These are phyloP conservation scores for Eufriesea mexicana DNA, from an alignment of 1,140 invertebrate species.

Conservation along the genomic window DNA sequence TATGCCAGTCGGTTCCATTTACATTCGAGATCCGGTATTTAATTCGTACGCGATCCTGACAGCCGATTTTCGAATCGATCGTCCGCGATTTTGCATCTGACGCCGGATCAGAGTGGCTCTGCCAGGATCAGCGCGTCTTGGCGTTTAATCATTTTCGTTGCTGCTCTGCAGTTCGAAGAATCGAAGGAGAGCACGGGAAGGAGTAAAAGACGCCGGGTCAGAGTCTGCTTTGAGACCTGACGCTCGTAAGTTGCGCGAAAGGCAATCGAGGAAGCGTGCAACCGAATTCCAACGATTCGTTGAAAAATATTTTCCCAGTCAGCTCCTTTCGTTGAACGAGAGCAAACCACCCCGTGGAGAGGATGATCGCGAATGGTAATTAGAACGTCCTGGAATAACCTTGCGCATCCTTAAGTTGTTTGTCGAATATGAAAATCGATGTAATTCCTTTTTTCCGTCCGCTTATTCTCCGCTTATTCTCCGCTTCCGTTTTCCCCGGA, in stretches of 20 bases:
- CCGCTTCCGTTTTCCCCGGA: neutral
- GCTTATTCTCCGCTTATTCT: neutral
- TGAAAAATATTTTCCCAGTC: conserved; percentile 26
- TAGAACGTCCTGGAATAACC: neutral
- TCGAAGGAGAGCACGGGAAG: conserved; percentile 14
- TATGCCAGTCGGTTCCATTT: neutral
- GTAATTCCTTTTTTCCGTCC: neutral
- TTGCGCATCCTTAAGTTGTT: too few relatives aligned
- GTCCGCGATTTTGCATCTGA: conserved; percentile 75
- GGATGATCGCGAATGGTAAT: too few relatives aligned
- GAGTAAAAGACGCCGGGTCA: neutral
- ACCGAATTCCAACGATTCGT: conserved; percentile 1
- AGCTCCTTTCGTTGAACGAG: neutral
- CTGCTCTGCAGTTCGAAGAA: conserved; percentile 42
- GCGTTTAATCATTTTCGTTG: conserved; percentile 72
- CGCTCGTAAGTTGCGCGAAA: neutral
- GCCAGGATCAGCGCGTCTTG: conserved; percentile 66
- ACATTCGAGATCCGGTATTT: neutral
- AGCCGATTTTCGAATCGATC: conserved; percentile 37
- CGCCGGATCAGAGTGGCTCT: conserved; percentile 75
- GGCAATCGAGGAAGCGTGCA: conserved; percentile 2
- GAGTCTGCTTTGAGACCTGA: conserved; percentile 19
- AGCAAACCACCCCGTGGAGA: too few relatives aligned
- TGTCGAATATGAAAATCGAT: too few relatives aligned
- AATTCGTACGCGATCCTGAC: neutral